Base-by-base conservation (phyloP, 2,888 invertebrate genomes). In the Andricus curvator region DNA sequence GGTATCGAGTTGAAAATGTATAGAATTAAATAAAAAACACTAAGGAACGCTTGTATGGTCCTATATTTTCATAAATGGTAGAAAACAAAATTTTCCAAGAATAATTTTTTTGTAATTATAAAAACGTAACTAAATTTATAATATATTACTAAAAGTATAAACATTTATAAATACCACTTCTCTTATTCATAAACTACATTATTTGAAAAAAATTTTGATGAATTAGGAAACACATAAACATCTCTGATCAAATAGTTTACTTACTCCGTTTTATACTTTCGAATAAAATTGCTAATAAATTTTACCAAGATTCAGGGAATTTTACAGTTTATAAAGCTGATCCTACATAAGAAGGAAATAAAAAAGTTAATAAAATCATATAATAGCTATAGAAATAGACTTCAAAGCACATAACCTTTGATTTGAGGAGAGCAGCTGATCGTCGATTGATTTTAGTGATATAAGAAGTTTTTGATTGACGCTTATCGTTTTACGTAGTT, bases 381-480 rank as follows among this genome's bases (percentile, higher is more conserved):
- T n/a, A 56, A 56, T 56, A 56, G n/a, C 56, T 29, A 44, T 25
- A 8, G n/a, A 13, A 15, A 44, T 25, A 8, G n/a, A 13, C 17
- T 44, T 17, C 8, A 48, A 29, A 70, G 29, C 17, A n/a, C 29
- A 20, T 48, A 74, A 74, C n/a, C 4, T 44, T 74, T 56, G 56
- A 51, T 51, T 51, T 56, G 20, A n/a, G 56, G 56, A 74, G 56
- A 74, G 33, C 48, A 25, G 22, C 62, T 62, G 25, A 20, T 56
- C 51, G 11, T 41, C 29, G 33, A 74, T 74, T 74, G 51, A 74
- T 74, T 74, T 74, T 56, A 29, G 33, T 74, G 74, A 74, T 74
- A 74, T 74, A 74, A 74, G 74, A 70, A 51, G 29, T 74, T n/a
- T 56, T 56, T 74, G 74, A 74, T 74, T 74, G 74, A 74, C 74